Conservation (phyloP, 1,140 invertebrate species). For the Marisa cornuarietis region DNA sequence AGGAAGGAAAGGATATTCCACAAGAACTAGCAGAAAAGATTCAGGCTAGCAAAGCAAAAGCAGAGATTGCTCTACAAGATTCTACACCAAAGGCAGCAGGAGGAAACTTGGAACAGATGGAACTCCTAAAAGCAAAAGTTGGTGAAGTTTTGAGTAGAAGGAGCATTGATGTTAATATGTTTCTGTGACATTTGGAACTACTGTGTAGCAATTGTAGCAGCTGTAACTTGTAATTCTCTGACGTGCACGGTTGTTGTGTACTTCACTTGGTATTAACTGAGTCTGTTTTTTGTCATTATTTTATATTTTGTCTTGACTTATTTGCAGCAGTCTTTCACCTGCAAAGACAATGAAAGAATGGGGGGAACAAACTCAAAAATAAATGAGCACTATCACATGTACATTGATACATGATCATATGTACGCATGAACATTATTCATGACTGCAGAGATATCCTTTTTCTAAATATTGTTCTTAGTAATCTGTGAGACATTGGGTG, state of each 20-base stretch:
- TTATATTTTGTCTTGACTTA: too few species aligned
- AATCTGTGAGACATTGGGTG: background rate
- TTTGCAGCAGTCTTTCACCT: too few species aligned
- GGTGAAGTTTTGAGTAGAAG: background rate
- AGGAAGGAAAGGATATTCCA: conserved; percentile 61
- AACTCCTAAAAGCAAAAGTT: conserved; percentile 51
- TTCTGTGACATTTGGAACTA: too few species aligned
- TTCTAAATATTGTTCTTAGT: background rate
- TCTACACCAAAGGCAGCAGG: conserved; percentile 9
- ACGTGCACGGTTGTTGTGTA: too few species aligned
- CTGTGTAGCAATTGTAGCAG: too few species aligned
- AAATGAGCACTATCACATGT: background rate
- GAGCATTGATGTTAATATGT: too few species aligned
- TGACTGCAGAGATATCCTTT: background rate
- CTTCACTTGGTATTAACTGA: too few species aligned
- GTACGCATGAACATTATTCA: background rate
- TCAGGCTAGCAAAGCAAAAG: conserved; percentile 34
- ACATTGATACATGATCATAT: background rate
- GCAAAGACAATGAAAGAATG: too few species aligned
- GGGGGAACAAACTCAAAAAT: background rate
- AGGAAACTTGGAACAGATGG: conserved; percentile 29
- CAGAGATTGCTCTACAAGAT: conserved; percentile 22
- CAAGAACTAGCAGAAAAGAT: conserved; percentile 49
- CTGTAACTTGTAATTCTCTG: too few species aligned
- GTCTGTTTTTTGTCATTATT: too few species aligned